These are phyloP conservation scores for Sphenodon punctatus DNA, from an alignment of 2,797 vertebrate genomes.

Conservation along the genomic window DNA sequence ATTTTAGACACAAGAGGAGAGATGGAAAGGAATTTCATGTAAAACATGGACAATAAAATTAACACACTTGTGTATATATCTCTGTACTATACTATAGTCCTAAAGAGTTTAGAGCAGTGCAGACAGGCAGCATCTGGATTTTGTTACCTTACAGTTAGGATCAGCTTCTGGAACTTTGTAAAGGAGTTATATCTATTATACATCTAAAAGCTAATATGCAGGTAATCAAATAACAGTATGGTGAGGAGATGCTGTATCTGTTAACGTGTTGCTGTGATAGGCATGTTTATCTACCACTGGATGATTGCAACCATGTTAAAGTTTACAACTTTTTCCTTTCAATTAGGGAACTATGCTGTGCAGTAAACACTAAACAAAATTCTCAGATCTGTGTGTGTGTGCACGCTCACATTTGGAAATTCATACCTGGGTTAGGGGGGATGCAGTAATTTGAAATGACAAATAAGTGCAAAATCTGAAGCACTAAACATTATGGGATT, in stretches of 20 bases:
- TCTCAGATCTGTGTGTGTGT: constrained; percentile 24
- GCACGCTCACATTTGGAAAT: constrained; percentile 32
- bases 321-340: constrained; percentile 17
- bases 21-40: background rate
- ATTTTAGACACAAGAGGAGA: background rate
- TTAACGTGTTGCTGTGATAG: constrained; percentile 24
- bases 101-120: constrained; percentile 42
- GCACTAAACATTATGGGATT: background rate
- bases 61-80: background rate
- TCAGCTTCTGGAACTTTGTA: constrained; percentile 74
- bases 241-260: constrained; percentile 32
- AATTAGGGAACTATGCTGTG: constrained; percentile 9
- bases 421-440: background rate
- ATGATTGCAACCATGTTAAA: constrained; percentile 2
- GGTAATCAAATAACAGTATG: constrained; percentile 61
- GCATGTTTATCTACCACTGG: constrained; percentile 30
- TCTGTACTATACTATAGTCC: constrained; percentile 34
- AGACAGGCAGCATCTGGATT: constrained; percentile 77
- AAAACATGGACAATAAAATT: constrained; percentile 23
- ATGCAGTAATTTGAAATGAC: constrained; percentile 21
- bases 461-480: constrained; percentile 19
- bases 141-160: constrained; percentile 75
- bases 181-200: constrained; percentile 68
- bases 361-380: constrained; percentile 11
- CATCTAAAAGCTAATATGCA: constrained; percentile 63